phyloP scores from a whole-genome alignment of 2,888 invertebrate genomes.

The Drosophila peninsularis region DNA sequence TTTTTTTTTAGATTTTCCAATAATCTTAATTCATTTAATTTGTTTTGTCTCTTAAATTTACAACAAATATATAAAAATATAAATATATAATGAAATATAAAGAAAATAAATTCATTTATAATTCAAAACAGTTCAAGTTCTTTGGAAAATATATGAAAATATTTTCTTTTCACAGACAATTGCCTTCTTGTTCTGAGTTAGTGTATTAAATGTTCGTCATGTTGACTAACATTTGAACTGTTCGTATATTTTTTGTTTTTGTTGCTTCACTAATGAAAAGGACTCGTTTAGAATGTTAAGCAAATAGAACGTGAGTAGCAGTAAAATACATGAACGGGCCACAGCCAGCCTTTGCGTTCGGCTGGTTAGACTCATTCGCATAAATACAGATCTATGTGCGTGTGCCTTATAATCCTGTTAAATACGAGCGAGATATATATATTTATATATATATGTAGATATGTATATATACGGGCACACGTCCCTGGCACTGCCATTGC shows the following conservation, averaged over 20 bases:
- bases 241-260: slow-evolving; percentile 12
- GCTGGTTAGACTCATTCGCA: slow-evolving; percentile 30
- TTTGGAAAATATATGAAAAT: not conserved
- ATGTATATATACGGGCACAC: slow-evolving; percentile 13
- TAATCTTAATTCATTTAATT: too few relatives aligned
- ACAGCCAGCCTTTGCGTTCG: slow-evolving; percentile 16
- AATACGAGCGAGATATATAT: slow-evolving; percentile 21
- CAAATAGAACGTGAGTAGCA: slow-evolving; percentile 79
- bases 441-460: slow-evolving; percentile 16
- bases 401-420: slow-evolving; percentile 54
- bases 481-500: slow-evolving; percentile 73
- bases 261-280: slow-evolving; percentile 73
- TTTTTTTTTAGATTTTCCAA: too few relatives aligned
- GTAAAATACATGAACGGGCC: slow-evolving; percentile 49
- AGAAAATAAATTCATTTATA: not conserved
- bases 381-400: slow-evolving; percentile 35
- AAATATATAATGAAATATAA: not conserved
- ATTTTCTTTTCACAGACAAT: not conserved
- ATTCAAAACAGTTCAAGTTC: not conserved
- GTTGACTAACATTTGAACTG: not conserved
- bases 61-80: too few relatives aligned
- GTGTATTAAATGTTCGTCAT: slow-evolving; percentile 23
- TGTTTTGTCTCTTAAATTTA: too few relatives aligned
- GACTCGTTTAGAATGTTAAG: slow-evolving; percentile 80
- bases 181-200: not conserved